Conservation (phyloP, 2,797 vertebrate species). For the Rhynchonycteris naso region DNA sequence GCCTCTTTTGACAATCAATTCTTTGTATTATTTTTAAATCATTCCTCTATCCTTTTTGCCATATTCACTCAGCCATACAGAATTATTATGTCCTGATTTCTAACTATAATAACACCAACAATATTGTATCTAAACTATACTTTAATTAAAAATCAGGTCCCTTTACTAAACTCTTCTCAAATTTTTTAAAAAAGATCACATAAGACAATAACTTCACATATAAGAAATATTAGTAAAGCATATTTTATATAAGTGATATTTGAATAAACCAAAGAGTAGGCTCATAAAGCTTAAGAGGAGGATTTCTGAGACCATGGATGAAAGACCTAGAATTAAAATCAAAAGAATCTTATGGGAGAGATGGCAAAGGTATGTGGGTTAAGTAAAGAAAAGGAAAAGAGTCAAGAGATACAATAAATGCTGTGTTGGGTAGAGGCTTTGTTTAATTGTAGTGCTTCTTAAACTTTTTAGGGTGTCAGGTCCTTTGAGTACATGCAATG, state of each 20-base stretch:
- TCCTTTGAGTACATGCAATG: neutral
- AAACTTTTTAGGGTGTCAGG: neutral
- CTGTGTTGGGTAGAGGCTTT: neutral
- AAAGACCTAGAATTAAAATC: neutral
- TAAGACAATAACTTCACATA: neutral
- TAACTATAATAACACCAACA: constrained; percentile 26
- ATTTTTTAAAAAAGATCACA: neutral
- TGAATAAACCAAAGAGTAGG: neutral
- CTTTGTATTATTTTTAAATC: constrained; percentile 40
- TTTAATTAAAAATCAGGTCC: neutral
- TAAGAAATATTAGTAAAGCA: constrained; percentile 15
- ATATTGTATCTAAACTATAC: neutral
- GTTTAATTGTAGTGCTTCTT: constrained; percentile 18
- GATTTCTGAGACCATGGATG: neutral
- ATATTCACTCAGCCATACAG: neutral
- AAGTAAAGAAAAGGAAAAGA: constrained; percentile 28
- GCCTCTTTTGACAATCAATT: constrained; percentile 16
- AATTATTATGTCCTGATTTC: neutral
- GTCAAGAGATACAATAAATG: neutral
- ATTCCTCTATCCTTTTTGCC: constrained; percentile 1
- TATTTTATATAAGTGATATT: constrained; percentile 1
- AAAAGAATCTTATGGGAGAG: neutral
- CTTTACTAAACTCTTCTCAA: neutral
- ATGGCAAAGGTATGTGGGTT: neutral
- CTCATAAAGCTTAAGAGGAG: neutral